These are phyloP conservation scores for Ooceraea biroi DNA, from an alignment of 1,140 invertebrate genomes.

Conservation along the genomic window DNA sequence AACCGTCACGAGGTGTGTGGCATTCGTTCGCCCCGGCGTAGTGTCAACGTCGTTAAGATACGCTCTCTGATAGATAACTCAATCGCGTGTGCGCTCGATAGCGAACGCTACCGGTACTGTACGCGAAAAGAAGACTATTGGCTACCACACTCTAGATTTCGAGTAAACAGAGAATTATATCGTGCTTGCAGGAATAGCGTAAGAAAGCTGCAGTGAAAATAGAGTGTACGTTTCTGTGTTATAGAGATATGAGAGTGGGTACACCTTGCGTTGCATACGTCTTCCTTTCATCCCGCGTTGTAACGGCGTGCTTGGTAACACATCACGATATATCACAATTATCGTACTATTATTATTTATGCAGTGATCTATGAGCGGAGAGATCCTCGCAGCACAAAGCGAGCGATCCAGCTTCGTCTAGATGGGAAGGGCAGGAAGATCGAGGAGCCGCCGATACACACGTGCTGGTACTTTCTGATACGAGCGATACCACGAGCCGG, in stretches of 20 bases:
- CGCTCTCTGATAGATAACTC: slow-evolving; percentile 73
- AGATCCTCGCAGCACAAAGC: slow-evolving; percentile 65
- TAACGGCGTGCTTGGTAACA: slow-evolving; percentile 43
- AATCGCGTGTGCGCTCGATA: slow-evolving; percentile 62
- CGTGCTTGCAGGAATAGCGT: no score
- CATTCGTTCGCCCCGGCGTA: slow-evolving; percentile 77
- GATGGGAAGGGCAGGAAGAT: slow-evolving; percentile 46
- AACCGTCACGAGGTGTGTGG: slow-evolving; percentile 81
- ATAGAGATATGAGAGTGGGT: slow-evolving; percentile 1
- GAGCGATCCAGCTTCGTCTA: slow-evolving; percentile 50
- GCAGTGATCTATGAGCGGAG: slow-evolving; percentile 52
- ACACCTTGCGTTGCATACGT: slow-evolving; percentile 45
- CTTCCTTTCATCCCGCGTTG: slow-evolving; percentile 41
- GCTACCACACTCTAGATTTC: neutral
- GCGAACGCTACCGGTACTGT: slow-evolving; percentile 12
- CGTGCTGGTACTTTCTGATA: slow-evolving; percentile 73
- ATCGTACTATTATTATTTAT: slow-evolving; percentile 62
- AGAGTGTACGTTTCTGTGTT: neutral
- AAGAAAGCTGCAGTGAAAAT: neutral
- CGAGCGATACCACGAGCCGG: slow-evolving; percentile 63
- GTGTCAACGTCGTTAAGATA: slow-evolving; percentile 82
- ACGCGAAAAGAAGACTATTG: neutral
- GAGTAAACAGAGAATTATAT: neutral
- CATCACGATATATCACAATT: slow-evolving; percentile 61
- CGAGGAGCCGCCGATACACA: slow-evolving; percentile 63